Base-by-base conservation (phyloP, 2,888 invertebrate species). In the Ethmia dodecea region DNA sequence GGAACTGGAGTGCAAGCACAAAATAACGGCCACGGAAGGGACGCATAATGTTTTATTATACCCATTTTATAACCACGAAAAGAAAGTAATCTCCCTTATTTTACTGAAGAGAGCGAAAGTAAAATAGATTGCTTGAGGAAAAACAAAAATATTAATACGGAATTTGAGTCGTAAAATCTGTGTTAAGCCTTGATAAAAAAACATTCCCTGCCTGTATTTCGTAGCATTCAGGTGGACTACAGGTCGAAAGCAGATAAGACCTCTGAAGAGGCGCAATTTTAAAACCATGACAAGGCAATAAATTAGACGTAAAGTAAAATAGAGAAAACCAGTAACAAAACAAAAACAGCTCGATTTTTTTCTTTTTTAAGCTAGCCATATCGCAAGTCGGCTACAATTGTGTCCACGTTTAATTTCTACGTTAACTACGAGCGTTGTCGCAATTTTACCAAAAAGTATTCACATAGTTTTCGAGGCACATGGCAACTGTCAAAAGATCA, bases 41-140 rank as follows among this genome's bases (percentile, higher is more conserved):
- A 67, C 72, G 64, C 74, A 70, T 77, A 65, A 78, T 78, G 70
- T 78, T 79, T 80, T 79, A 79, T 78, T 73, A 78, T 52, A 60
- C 58, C 61, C 63, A 66, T 72, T 76, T 75, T 73, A 80, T 65
- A 76, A 70, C 78, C 72, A 55, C 68, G 59, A 62, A 65, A 71
- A 74, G 68, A 73, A 74, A 75, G 70, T 73, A 74, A 78, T 80
- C 75, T 71, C 53, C 63, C 66, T 68, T 78, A 75, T 72, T n/a
- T 75, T 75, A 70, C 66, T 57, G 59, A 64, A 63, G 53, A 56
- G 57, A 61, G 55, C 50, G 57, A 57, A 71, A 66, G 60, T 62
- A 58, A 66, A 71, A 66, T 56, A 64, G 60, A 70, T 66, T 61
- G 56, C 56, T 60, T 42, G 44, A 52, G 57, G 47, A 55, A 49